Percentiles rank a stretch among this genome's conserved stretches.
Evolutionary conservation across 2,888 invertebrate genomes (phyloP).

Genomic region (Ctenicera cuprea): DNA sequence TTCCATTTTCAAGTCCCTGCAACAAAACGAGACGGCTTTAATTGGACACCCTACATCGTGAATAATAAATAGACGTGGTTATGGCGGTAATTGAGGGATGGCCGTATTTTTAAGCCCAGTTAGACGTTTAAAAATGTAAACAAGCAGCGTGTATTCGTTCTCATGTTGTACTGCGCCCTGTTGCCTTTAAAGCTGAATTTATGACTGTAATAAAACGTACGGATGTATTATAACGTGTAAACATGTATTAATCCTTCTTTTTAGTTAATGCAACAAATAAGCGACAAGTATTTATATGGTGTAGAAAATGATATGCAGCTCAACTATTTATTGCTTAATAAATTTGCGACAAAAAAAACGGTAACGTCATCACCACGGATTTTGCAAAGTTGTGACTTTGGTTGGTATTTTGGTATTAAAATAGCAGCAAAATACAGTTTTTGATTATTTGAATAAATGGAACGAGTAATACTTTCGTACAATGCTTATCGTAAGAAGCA

Average conservation of each 20-base stretch:
- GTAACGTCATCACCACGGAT: no score
- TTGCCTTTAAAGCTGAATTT: slow-evolving; percentile 26
- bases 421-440: no score
- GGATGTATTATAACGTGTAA: slow-evolving; percentile 25
- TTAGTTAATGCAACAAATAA: slow-evolving; percentile 3
- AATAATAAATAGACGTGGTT: slow-evolving; percentile 10
- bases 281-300: slow-evolving; percentile 5
- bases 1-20: slow-evolving; percentile 86
- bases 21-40: slow-evolving; percentile 60
- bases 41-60: slow-evolving; percentile 4
- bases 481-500: slow-evolving; percentile 1
- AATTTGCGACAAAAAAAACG: not conserved
- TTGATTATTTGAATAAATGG: no score
- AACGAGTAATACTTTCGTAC: not conserved
- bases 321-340: not conserved
- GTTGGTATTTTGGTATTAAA: no score
- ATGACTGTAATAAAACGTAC: slow-evolving; percentile 28
- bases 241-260: slow-evolving; percentile 28
- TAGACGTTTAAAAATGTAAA: slow-evolving; percentile 22
- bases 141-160: slow-evolving; percentile 17
- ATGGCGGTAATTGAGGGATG: slow-evolving; percentile 23
- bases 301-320: not conserved
- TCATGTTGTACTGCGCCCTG: slow-evolving; percentile 13
- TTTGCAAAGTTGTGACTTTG: no score
- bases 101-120: slow-evolving; percentile 13